A percentile compares a stretch with the other conserved stretches of the same genome.
These are phyloP conservation scores for Patella caerulea DNA, from an alignment of 2,888 invertebrate species.

Conservation along the genomic window DNA sequence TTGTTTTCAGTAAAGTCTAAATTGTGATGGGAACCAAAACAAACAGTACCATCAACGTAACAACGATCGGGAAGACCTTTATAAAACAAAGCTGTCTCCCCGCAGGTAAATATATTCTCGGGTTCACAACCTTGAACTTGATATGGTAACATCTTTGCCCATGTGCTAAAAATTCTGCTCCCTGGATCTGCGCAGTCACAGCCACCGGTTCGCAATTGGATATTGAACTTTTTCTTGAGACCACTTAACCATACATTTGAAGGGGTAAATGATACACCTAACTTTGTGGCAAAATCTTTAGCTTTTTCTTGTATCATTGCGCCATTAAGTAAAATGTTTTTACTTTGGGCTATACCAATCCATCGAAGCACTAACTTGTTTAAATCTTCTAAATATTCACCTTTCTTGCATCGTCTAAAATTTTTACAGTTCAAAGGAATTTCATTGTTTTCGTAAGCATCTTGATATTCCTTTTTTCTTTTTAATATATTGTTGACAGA, in stretches of 20 bases:
- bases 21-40: conserved; percentile 24
- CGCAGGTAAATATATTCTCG: conserved; percentile 34
- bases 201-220: conserved; percentile 13
- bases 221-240: conserved; percentile 15
- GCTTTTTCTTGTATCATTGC: conserved; percentile 28
- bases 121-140: conserved; percentile 32
- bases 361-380: conserved; percentile 26
- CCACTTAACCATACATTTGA: conserved; percentile 26
- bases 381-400: conserved; percentile 21
- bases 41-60: conserved; percentile 25
- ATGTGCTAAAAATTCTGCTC: conserved; percentile 11
- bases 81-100: conserved; percentile 33
- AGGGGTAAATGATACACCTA: conserved; percentile 23
- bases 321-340: conserved; percentile 26
- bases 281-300: conserved; percentile 28
- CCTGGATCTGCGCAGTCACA: conserved; percentile 9
- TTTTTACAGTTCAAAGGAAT: conserved; percentile 1
- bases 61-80: conserved; percentile 33
- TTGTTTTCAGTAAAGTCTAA: conserved; percentile 25
- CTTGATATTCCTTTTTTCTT: conserved; percentile 32
- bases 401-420: conserved; percentile 14
- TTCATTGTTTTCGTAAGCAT: conserved; percentile 28
- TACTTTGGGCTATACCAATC: conserved; percentile 29
- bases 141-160: conserved; percentile 35
- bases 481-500: conserved; percentile 33